These are phyloP conservation scores for Catalaphyllia jardinei DNA, from an alignment of 64 coral and sea anemone species.

Conservation along the genomic window DNA sequence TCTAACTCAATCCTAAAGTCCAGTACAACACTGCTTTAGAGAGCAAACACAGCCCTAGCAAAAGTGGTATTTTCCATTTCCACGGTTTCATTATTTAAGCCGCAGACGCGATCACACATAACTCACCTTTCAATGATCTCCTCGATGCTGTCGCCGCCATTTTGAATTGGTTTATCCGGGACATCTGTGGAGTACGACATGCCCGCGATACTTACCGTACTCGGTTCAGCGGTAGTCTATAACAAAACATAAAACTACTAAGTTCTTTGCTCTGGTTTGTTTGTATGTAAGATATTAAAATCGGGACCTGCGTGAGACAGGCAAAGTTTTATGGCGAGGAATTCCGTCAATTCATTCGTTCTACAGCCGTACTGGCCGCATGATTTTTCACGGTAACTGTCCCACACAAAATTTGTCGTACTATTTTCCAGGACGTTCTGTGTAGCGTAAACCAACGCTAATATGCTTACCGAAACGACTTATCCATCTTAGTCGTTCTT, in stretches of 20 bases:
- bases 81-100: neutral
- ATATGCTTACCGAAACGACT: too few species aligned
- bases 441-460: too few species aligned
- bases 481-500: too few species aligned
- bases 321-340: too few species aligned
- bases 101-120: neutral
- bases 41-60: too few species aligned
- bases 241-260: neutral
- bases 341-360: too few species aligned
- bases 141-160: conserved; percentile 1
- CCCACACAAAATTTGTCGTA: too few species aligned
- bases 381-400: too few species aligned
- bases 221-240: neutral
- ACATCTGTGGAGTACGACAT: neutral
- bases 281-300: neutral
- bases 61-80: neutral
- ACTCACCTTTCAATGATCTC: neutral
- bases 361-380: too few species aligned
- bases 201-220: neutral
- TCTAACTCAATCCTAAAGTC: too few species aligned
- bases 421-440: too few species aligned
- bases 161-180: conserved; percentile 10
- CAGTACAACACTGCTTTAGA: too few species aligned
- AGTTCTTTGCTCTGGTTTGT: neutral
- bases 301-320: neutral